Conservation (phyloP, 2,888 invertebrate species). For the Polydrusus cervinus region DNA sequence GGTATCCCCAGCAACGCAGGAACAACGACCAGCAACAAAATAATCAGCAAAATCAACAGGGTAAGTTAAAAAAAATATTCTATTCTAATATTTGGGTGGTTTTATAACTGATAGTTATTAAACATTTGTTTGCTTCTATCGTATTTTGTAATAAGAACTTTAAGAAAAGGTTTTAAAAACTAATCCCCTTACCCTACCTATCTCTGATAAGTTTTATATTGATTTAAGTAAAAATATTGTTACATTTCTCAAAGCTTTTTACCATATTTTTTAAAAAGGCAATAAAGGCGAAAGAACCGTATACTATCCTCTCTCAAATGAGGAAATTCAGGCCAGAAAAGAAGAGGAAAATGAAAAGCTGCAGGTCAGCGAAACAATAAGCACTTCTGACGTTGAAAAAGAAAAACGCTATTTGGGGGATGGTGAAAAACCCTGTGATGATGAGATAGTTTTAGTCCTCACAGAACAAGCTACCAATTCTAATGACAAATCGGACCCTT, state of each 20-base stretch:
- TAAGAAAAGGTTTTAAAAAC: too few species aligned
- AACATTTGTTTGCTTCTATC: too few species aligned
- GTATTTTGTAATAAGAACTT: too few species aligned
- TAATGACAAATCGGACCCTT: slow-evolving; percentile 9
- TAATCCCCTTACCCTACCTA: too few species aligned
- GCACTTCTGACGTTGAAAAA: slow-evolving; percentile 1
- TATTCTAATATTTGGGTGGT: background rate
- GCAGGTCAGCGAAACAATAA: slow-evolving; percentile 16
- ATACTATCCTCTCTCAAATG: slow-evolving; percentile 45
- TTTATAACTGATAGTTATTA: background rate
- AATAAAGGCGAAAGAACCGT: slow-evolving; percentile 11
- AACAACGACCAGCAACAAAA: slow-evolving; percentile 49
- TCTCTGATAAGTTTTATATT: too few species aligned
- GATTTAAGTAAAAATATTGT: too few species aligned
- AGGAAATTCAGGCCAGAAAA: slow-evolving; percentile 49
- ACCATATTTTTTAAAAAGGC: slow-evolving; percentile 17
- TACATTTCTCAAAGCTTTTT: background rate
- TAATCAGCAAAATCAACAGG: slow-evolving; percentile 44
- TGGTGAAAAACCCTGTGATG: background rate
- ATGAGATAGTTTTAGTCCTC: slow-evolving; percentile 17
- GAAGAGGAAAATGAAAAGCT: slow-evolving; percentile 29
- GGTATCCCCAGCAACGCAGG: slow-evolving; percentile 61
- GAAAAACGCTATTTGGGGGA: background rate
- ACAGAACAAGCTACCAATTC: slow-evolving; percentile 15
- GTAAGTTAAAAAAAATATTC: slow-evolving; percentile 18